Conservation (phyloP, 2,113 vertebrate species). For the Paratilapia polleni region DNA sequence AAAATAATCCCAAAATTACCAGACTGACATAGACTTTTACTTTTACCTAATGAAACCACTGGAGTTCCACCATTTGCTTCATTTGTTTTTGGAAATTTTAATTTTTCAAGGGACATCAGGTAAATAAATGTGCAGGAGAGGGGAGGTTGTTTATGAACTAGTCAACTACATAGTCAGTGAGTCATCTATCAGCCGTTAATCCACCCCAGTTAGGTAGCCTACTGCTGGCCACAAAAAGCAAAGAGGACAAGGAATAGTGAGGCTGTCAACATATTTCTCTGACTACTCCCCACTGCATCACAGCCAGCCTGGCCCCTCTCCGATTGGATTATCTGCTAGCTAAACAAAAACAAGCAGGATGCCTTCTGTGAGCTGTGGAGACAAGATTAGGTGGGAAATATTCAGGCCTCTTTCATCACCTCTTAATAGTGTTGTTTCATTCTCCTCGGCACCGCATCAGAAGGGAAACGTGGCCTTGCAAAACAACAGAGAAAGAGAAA, state of each 20-base stretch:
- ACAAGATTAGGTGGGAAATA: constrained; percentile 79
- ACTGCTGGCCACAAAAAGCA: constrained; percentile 49
- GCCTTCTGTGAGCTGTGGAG: constrained; percentile 69
- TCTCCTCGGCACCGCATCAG: constrained; percentile 50
- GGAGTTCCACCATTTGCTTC: background rate
- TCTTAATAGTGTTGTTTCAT: constrained; percentile 67
- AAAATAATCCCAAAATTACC: background rate
- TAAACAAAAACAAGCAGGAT: constrained; percentile 76
- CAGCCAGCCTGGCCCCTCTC: constrained; percentile 50
- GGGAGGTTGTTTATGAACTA: background rate
- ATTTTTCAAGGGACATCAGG: background rate
- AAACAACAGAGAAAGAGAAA: constrained; percentile 11
- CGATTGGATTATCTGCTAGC: constrained; percentile 76
- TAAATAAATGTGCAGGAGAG: background rate
- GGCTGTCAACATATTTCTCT: constrained; percentile 64
- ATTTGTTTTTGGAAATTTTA: background rate
- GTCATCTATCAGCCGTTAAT: constrained; percentile 12
- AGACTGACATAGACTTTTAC: background rate
- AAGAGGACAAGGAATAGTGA: constrained; percentile 46
- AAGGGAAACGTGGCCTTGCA: constrained; percentile 40
- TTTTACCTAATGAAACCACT: background rate
- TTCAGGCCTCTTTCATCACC: constrained; percentile 75
- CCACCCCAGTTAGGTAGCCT: constrained; percentile 1
- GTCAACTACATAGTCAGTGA: background rate
- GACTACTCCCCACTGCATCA: constrained; percentile 51